Conservation (phyloP, 2,797 vertebrate species). For the Menidia menidia region DNA sequence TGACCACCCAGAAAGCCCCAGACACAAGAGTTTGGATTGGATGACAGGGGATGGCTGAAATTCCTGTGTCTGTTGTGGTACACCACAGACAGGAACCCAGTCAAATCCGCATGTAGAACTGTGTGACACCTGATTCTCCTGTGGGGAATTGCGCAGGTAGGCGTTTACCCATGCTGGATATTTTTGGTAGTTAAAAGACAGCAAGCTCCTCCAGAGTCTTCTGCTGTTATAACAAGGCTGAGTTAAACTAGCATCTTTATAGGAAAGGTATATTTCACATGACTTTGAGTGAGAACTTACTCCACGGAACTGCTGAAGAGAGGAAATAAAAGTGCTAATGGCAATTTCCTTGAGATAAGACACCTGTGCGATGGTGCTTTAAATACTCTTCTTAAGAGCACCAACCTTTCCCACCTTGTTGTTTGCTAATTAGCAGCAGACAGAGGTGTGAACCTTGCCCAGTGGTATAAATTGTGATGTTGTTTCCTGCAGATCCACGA, state of each 20-base stretch:
- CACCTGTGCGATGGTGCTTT: conserved; percentile 50
- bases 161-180: conserved; percentile 33
- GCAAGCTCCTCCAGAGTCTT: conserved; percentile 15
- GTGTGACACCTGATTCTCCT: conserved; percentile 48
- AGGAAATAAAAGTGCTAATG: conserved; percentile 45
- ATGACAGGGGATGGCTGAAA: conserved; percentile 19
- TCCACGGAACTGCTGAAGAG: conserved; percentile 18
- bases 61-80: conserved; percentile 14
- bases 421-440: conserved; percentile 68
- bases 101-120: conserved; percentile 41
- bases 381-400: conserved; percentile 60
- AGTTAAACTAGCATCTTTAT: conserved; percentile 26
- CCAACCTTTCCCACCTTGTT: conserved; percentile 55
- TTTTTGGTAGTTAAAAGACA: conserved; percentile 12
- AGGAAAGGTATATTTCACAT: conserved; percentile 34
- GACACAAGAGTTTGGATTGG: conserved; percentile 51
- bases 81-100: conserved; percentile 26
- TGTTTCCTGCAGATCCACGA: conserved; percentile 18
- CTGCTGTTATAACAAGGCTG: conserved; percentile 14
- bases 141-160: conserved; percentile 48
- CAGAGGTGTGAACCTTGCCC: conserved; percentile 54
- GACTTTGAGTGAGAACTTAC: conserved; percentile 28
- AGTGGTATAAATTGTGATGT: conserved; percentile 47
- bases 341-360: conserved; percentile 45
- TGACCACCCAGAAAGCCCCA: conserved; percentile 49